Percentiles rank a stretch among this genome's conserved stretches.
phyloP scores from a whole-genome alignment of 2,888 invertebrate genomes.

The Catocala sponsa region DNA sequence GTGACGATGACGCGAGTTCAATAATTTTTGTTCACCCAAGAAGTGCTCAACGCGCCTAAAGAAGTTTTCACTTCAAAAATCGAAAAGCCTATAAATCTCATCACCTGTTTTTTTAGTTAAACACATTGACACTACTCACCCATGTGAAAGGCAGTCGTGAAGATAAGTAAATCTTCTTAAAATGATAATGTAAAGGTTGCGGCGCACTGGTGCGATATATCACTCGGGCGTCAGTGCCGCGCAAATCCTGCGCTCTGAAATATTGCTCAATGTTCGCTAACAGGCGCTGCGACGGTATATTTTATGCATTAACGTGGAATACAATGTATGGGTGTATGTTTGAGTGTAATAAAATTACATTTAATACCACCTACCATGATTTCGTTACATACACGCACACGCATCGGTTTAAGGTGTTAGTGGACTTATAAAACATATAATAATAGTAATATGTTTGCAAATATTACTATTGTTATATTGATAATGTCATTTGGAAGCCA shows the following conservation, averaged over 20 bases:
- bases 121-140: not conserved
- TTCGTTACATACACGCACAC: too few species aligned
- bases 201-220: conserved; percentile 27
- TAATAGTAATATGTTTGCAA: too few species aligned
- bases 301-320: conserved; percentile 19
- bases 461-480: too few species aligned
- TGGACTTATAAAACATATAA: too few species aligned
- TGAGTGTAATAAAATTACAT: not conserved
- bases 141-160: not conserved
- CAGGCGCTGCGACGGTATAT: conserved; percentile 24
- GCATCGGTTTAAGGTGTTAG: too few species aligned
- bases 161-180: conserved; percentile 12
- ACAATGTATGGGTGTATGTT: not conserved
- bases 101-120: not conserved
- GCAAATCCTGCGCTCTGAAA: conserved; percentile 31
- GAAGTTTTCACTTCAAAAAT: too few species aligned
- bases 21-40: too few species aligned
- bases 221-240: conserved; percentile 20
- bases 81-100: too few species aligned
- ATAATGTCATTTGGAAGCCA: too few species aligned
- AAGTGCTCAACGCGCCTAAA: too few species aligned
- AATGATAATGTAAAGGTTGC: conserved; percentile 6
- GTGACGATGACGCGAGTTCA: too few species aligned
- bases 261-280: conserved; percentile 26
- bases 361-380: not conserved